Evolutionary conservation across 2,797 vertebrate species (phyloP), one percentile per base, ranked within the genome.

Genomic region (Pogoniulus pusillus): DNA sequence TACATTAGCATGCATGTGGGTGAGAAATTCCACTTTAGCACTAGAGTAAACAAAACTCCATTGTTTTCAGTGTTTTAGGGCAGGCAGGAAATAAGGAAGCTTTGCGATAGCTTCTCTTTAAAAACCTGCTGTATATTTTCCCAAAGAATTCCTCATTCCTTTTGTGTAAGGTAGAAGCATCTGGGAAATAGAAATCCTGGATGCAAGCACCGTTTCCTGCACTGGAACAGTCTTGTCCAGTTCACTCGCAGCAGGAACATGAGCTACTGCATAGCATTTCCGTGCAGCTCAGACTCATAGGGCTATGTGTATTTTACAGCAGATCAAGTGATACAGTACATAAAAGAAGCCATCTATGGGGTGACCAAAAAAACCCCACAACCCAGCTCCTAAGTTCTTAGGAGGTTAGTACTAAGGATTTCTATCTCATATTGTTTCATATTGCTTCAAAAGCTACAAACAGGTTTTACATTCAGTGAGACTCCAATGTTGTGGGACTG

Each of bases 341-440:
- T 77, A 80, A 95, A 91, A 84, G 72, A 81, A 81, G 53, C 68
- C 87, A 49, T 87, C 29, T n/a, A 24, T 71, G 88, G 90, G 45
- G 68, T 77, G 74, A 84, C 71, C 70, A 91, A 85, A 76, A 76
- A 73, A 65, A 82, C 51, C 12, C 7, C 51, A 16, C 45, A 47
- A 47, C 45, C 3, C 43, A 43, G 73, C 87, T 86, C 82, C 80
- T 70, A 77, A 90, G 51, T 89, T 93, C 90, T 93, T 94, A 87
- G 91, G 89, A 96, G 96, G 63, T 71, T 85, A 83, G 51, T 89
- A 53, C 82, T 93, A 89, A 95, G 92, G 89, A 78, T 96, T 97
- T 97, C 91, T 93, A 78, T 96, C 93, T 94, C 91, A 93, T 95
- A 91, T 1, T 41, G 58, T 96, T 93, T 94, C 91, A 93, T 95